phyloP scores from a whole-genome alignment of 2,113 vertebrate genomes.

The Cnemophilus loriae region DNA sequence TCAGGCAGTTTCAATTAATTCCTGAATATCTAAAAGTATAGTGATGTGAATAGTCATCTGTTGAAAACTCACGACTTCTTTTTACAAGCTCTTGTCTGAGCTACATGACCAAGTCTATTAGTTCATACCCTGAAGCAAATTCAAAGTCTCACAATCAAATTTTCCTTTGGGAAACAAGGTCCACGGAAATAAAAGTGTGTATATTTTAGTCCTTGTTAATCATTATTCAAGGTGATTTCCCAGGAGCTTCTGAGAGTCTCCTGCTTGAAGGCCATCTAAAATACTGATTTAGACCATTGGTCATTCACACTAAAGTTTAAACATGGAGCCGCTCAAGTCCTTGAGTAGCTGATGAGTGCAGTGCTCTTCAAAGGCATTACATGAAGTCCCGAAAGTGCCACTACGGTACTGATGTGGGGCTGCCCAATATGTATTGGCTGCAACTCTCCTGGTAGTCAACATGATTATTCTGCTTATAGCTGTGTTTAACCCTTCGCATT shows the following conservation, averaged over 20 bases:
- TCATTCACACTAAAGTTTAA: neutral
- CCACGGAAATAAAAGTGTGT: neutral
- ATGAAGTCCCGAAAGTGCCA: neutral
- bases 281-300: neutral
- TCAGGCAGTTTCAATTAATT: neutral
- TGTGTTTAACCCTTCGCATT: neutral
- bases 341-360: neutral
- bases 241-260: neutral
- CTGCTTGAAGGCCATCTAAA: neutral
- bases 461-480: neutral
- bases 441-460: neutral
- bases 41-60: neutral
- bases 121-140: neutral
- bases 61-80: neutral
- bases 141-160: neutral
- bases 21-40: neutral
- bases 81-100: neutral
- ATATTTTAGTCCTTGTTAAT: neutral
- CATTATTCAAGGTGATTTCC: neutral
- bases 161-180: neutral
- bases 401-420: neutral
- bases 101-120: neutral
- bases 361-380: neutral
- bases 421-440: neutral
- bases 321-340: neutral